A percentile compares a stretch with the other conserved stretches of the same genome.
Evolutionary conservation across 2,888 invertebrate genomes (phyloP).

Genomic region (Lasioglossum villosulum): DNA sequence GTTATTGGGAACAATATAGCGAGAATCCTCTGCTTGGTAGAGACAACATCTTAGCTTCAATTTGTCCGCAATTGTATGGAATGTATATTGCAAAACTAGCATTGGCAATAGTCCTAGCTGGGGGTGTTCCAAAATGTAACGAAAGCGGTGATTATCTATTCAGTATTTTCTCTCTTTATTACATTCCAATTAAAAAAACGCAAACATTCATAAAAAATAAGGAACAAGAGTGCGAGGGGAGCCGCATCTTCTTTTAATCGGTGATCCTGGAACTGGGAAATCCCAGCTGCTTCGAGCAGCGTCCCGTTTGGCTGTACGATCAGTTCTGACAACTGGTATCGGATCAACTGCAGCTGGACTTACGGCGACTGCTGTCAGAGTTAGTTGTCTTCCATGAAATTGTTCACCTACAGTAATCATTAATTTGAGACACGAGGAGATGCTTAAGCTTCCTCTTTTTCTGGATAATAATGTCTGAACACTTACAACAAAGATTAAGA

Average conservation of each 20-base stretch:
- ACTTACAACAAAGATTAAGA: neutral
- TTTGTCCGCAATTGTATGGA: conserved; percentile 96
- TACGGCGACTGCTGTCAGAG: conserved; percentile 94
- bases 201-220: conserved; percentile 32
- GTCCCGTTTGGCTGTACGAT: conserved; percentile 88
- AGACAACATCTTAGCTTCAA: conserved; percentile 91
- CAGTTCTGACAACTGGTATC: conserved; percentile 94
- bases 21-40: conserved; percentile 89
- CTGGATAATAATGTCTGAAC: neutral
- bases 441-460: neutral
- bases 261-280: conserved; percentile 96
- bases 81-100: conserved; percentile 94
- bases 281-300: conserved; percentile 93
- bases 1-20: conserved; percentile 90
- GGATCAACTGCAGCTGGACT: conserved; percentile 95
- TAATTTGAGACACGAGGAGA: neutral
- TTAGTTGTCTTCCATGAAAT: conserved; percentile 79
- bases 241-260: conserved; percentile 93
- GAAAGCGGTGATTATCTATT: conserved; percentile 84
- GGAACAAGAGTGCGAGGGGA: conserved; percentile 90
- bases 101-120: conserved; percentile 88
- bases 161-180: conserved; percentile 78
- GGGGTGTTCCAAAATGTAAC: conserved; percentile 85
- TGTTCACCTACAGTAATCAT: neutral
- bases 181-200: conserved; percentile 14